These are phyloP conservation scores for Petrocephalus zakoni DNA, from an alignment of 2,113 vertebrate genomes.

Conservation along the genomic window DNA sequence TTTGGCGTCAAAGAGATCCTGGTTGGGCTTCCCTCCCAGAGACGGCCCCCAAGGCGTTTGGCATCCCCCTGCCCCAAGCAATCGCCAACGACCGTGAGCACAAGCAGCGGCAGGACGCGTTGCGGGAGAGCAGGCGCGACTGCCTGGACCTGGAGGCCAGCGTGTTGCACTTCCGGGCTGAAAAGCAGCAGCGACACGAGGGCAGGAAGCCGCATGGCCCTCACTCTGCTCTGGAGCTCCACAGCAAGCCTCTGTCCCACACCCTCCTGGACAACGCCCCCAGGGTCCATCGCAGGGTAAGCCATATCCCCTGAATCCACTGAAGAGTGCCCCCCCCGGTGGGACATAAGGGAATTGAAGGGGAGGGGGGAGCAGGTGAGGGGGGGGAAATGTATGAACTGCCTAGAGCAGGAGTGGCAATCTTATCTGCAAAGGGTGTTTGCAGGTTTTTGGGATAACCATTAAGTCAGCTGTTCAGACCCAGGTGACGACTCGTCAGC, in stretches of 20 bases:
- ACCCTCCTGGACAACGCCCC: constrained; percentile 42
- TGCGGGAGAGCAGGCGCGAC: constrained; percentile 67
- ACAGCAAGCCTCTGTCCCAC: constrained; percentile 54
- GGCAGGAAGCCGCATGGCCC: constrained; percentile 39
- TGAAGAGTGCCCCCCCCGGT: too few species aligned
- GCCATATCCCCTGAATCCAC: constrained; percentile 10
- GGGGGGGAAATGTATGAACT: neutral
- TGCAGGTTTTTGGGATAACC: too few species aligned
- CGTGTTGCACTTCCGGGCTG: constrained; percentile 64
- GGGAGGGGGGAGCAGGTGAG: too few species aligned
- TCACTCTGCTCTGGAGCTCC: neutral
- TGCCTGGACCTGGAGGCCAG: constrained; percentile 76
- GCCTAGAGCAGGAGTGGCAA: neutral
- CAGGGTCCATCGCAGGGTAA: constrained; percentile 72
- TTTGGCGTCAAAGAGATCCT: neutral
- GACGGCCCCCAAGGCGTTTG: constrained; percentile 65
- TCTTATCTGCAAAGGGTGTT: too few species aligned
- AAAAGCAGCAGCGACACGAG: constrained; percentile 57
- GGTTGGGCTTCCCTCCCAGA: constrained; percentile 45
- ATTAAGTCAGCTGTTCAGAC: too few species aligned
- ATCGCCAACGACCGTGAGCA: constrained; percentile 66
- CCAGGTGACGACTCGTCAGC: too few species aligned
- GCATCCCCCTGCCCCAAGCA: constrained; percentile 68
- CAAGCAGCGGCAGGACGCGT: constrained; percentile 63
- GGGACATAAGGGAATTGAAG: too few species aligned